Evolutionary conservation across 2,888 invertebrate genomes (phyloP).

Genomic region (Cremastinae sp.): DNA sequence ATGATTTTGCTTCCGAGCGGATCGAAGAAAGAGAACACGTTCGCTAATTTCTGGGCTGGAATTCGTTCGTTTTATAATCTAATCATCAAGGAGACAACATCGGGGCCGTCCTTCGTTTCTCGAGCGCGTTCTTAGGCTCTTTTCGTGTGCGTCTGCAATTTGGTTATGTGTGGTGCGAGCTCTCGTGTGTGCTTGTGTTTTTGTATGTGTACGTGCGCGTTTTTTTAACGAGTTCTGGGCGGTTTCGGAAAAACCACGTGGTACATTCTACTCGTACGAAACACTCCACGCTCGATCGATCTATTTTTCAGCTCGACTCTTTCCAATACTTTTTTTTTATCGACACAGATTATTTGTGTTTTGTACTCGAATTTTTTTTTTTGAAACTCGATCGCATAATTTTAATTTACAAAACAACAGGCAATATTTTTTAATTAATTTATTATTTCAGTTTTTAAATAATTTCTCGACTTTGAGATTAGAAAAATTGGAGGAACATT

Average conservation of each 20-base stretch:
- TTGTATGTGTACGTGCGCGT: conserved; percentile 8
- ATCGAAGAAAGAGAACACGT: neutral
- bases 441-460: too few species aligned
- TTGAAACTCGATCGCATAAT: too few species aligned
- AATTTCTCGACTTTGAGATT: too few species aligned
- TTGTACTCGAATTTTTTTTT: neutral
- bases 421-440: too few species aligned
- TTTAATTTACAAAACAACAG: too few species aligned
- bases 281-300: conserved; percentile 20
- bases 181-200: too few species aligned
- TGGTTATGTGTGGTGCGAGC: too few species aligned
- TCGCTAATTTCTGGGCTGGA: conserved; percentile 33
- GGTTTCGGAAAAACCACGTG: conserved; percentile 30
- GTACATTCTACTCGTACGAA: conserved; percentile 9
- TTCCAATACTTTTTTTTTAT: neutral
- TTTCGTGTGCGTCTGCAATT: neutral
- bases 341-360: too few species aligned
- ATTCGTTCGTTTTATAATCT: conserved; percentile 47
- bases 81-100: conserved; percentile 36
- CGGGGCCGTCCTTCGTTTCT: conserved; percentile 44
- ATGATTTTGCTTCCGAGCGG: neutral
- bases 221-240: conserved; percentile 7
- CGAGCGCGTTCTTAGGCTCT: conserved; percentile 24
- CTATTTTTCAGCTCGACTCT: neutral
- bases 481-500: too few species aligned